Percentiles rank a stretch among this genome's conserved stretches.
Conservation (phyloP, 2,113 vertebrate species). For the Ondatra zibethicus region DNA sequence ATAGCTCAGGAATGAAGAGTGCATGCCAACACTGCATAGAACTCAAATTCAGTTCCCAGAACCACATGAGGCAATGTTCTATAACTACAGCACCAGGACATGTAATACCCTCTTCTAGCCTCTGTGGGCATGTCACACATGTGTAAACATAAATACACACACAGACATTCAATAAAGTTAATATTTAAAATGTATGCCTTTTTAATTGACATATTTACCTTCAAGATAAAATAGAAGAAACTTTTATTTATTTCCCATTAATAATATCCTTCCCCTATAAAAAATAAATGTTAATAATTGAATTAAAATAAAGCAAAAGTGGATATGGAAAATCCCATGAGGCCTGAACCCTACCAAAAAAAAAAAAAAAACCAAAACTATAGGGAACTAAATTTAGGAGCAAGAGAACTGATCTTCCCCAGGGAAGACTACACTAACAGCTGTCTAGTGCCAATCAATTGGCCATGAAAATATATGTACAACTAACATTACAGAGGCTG, state of each 20-base stretch:
- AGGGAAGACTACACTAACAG: background rate
- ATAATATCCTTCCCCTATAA: conserved; percentile 48
- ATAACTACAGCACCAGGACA: background rate
- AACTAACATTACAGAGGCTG: background rate
- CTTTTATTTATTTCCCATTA: conserved; percentile 50
- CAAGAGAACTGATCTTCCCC: background rate
- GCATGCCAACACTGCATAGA: no score
- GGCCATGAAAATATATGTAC: background rate
- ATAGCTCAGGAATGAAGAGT: background rate
- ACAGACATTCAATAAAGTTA: background rate
- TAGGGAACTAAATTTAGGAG: background rate
- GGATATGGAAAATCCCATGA: background rate
- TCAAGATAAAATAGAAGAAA: background rate
- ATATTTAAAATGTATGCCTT: background rate
- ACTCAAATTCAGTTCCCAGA: background rate
- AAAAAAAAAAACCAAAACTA: background rate
- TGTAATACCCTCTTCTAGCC: background rate
- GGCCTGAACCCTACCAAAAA: no score
- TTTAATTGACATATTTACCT: conserved; percentile 25
- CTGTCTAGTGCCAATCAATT: background rate
- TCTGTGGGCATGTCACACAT: background rate
- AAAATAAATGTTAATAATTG: conserved; percentile 33
- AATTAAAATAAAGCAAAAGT: conserved; percentile 62
- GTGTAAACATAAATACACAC: background rate
- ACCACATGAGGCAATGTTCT: background rate